Conservation (phyloP, 2,113 vertebrate species). For the Ammospiza caudacuta region DNA sequence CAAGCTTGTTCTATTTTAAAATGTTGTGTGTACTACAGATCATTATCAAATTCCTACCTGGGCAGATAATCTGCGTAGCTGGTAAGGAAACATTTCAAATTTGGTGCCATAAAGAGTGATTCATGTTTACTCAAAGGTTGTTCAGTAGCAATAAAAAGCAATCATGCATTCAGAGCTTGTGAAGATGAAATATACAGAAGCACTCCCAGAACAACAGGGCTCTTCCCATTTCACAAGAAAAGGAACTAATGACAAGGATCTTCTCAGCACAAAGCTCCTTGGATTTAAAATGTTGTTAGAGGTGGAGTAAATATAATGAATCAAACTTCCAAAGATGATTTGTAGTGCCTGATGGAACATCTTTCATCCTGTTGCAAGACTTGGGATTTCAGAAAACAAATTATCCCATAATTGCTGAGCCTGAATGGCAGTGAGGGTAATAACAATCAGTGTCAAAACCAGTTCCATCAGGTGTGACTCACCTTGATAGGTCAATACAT, state of each 20-base stretch:
- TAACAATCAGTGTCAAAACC: not conserved
- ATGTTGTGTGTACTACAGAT: not conserved
- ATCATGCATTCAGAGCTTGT: slow-evolving; percentile 18
- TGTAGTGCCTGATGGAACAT: not conserved
- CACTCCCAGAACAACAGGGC: not conserved
- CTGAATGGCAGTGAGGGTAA: not conserved
- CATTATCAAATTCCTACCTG: slow-evolving; percentile 19
- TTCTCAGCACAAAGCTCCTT: not conserved
- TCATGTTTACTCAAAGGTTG: slow-evolving; percentile 55
- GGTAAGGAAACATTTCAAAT: slow-evolving; percentile 52
- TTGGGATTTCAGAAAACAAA: not conserved
- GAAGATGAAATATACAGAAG: not conserved
- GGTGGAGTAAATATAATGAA: not conserved
- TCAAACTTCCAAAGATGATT: not conserved
- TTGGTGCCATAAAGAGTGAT: slow-evolving; percentile 51
- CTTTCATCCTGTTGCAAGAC: not conserved
- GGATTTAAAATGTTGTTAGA: not conserved
- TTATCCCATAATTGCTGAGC: not conserved
- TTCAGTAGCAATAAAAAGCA: slow-evolving; percentile 56
- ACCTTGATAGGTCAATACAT: not conserved
- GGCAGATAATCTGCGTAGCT: slow-evolving; percentile 8
- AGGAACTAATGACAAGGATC: not conserved
- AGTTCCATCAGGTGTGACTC: not conserved
- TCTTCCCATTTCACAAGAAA: not conserved
- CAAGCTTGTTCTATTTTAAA: slow-evolving; percentile 31